These are phyloP conservation scores for Plecotus auritus DNA, from an alignment of 2,113 vertebrate genomes.

Conservation along the genomic window DNA sequence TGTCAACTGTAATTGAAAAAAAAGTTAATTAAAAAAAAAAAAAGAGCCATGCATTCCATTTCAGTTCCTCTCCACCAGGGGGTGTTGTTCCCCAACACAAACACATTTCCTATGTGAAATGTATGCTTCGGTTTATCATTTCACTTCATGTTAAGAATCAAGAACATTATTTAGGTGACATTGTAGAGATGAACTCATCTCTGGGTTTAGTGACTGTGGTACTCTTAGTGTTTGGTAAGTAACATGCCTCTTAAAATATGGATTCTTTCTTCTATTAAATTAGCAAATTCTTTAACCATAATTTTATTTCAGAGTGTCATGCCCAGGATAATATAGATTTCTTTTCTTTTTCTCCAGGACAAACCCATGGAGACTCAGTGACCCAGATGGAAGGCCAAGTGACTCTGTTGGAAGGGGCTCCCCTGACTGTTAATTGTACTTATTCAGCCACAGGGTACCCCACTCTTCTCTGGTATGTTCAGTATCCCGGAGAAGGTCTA, in stretches of 20 bases:
- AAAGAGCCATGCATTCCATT: background rate
- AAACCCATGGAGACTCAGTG: background rate
- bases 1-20: background rate
- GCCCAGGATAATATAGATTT: background rate
- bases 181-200: constrained; percentile 9
- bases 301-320: background rate
- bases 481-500: background rate
- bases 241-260: background rate
- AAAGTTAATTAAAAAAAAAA: too few relatives aligned
- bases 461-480: constrained; percentile 46
- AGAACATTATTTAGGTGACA: background rate
- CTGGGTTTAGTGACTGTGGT: background rate
- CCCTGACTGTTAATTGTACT: constrained; percentile 4
- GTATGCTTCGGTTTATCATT: background rate
- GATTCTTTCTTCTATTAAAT: background rate
- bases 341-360: background rate
- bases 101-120: background rate
- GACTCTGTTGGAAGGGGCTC: background rate
- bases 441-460: background rate
- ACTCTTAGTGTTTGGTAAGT: constrained; percentile 42
- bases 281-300: background rate
- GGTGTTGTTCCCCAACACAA: background rate
- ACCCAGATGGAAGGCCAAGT: background rate
- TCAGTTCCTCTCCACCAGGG: background rate
- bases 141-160: background rate